These are phyloP conservation scores for Rhadinocentrus ornatus DNA, from an alignment of 2,797 vertebrate genomes.

Conservation along the genomic window DNA sequence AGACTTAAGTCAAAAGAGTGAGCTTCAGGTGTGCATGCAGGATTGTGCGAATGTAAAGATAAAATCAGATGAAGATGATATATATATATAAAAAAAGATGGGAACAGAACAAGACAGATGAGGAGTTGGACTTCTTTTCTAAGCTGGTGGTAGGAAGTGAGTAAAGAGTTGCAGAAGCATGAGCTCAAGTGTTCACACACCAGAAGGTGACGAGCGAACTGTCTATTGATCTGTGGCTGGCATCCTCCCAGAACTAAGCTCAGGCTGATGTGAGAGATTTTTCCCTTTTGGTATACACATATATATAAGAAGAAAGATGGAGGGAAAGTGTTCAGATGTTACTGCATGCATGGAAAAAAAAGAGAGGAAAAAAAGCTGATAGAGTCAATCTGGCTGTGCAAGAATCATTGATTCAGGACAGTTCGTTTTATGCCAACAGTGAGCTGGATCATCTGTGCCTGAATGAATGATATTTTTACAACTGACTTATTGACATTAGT, in stretches of 20 bases:
- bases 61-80: not conserved
- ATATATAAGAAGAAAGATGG: constrained; percentile 2
- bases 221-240: constrained; percentile 54
- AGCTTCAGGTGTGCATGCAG: constrained; percentile 2
- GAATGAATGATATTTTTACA: constrained; percentile 37
- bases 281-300: not conserved
- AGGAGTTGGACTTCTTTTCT: constrained; percentile 17
- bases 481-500: constrained; percentile 51
- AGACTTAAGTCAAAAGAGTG: constrained; percentile 12
- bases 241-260: constrained; percentile 44
- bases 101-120: not conserved
- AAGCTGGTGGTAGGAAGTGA: constrained; percentile 53
- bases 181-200: constrained; percentile 63
- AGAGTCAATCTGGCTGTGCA: constrained; percentile 15
- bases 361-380: constrained; percentile 5
- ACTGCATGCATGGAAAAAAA: constrained; percentile 23
- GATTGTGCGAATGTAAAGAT: not conserved
- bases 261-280: constrained; percentile 30
- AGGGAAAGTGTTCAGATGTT: constrained; percentile 14
- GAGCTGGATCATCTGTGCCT: constrained; percentile 20
- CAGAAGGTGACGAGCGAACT: constrained; percentile 63
- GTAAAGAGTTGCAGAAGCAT: constrained; percentile 49
- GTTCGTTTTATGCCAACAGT: not conserved
- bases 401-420: constrained; percentile 15
- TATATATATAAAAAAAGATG: constrained; percentile 8